Percentiles rank a stretch among this genome's conserved stretches.
These are phyloP conservation scores for Oxyura jamaicensis DNA, from an alignment of 2,113 vertebrate species.

Conservation along the genomic window DNA sequence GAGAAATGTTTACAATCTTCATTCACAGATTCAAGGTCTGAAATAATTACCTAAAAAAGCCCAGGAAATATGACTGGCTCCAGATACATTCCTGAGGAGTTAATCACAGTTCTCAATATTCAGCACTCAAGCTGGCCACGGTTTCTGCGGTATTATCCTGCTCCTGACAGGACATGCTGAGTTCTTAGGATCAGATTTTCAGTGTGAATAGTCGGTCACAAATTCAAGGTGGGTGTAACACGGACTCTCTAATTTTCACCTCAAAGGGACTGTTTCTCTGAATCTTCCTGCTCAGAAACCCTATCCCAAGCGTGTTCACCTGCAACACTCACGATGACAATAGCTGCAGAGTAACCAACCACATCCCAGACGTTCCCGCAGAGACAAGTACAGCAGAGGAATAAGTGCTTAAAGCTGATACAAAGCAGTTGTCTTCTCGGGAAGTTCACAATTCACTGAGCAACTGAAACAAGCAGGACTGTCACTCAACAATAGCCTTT, in stretches of 20 bases:
- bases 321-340: background rate
- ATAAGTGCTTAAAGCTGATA: background rate
- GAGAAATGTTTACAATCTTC: background rate
- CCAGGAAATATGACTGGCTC: background rate
- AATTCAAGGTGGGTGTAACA: slow-evolving; percentile 45
- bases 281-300: slow-evolving; percentile 42
- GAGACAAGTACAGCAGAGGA: slow-evolving; percentile 19
- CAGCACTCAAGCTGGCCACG: background rate
- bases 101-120: background rate
- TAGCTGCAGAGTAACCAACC: slow-evolving; percentile 1
- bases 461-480: background rate
- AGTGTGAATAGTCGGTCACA: slow-evolving; percentile 19
- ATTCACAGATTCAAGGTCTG: background rate
- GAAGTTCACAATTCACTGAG: background rate
- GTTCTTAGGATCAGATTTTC: slow-evolving; percentile 38
- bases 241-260: slow-evolving; percentile 50
- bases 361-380: background rate
- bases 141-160: slow-evolving; percentile 31
- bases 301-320: background rate
- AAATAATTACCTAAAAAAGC: slow-evolving; percentile 1
- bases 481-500: background rate
- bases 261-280: slow-evolving; percentile 38
- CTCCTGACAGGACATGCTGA: slow-evolving; percentile 36
- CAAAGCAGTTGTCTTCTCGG: background rate
- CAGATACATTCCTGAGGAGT: background rate